phyloP scores from a whole-genome alignment of 2,797 vertebrate species.

The Anabas testudineus region DNA sequence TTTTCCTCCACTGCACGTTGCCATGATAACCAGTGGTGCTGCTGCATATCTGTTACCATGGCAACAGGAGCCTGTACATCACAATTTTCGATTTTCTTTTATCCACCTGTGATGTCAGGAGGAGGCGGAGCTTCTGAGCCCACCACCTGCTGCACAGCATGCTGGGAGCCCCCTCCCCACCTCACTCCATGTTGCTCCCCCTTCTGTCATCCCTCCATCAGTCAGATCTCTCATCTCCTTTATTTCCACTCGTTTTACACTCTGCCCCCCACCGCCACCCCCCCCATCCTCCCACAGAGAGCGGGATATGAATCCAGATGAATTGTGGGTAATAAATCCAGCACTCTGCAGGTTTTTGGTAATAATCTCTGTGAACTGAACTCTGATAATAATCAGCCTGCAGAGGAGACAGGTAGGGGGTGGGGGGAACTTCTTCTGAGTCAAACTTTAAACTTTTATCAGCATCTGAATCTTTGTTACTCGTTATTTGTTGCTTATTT shows the following conservation, averaged over 20 bases:
- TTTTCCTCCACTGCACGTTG: constrained; percentile 34
- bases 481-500: constrained; percentile 30
- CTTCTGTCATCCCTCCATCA: constrained; percentile 49
- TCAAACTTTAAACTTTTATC: constrained; percentile 18
- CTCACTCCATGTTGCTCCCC: constrained; percentile 1
- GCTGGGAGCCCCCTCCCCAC: constrained; percentile 42
- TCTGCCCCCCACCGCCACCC: background rate
- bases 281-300: constrained; percentile 53
- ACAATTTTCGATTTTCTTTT: constrained; percentile 41
- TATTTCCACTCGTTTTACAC: constrained; percentile 32
- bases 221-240: constrained; percentile 42
- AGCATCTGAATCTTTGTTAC: constrained; percentile 10
- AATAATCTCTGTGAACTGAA: constrained; percentile 68
- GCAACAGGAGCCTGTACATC: constrained; percentile 46
- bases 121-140: constrained; percentile 45
- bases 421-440: constrained; percentile 23
- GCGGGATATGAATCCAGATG: constrained; percentile 61
- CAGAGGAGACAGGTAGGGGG: constrained; percentile 12
- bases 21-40: constrained; percentile 38
- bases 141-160: constrained; percentile 30
- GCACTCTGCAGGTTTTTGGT: constrained; percentile 64
- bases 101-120: constrained; percentile 24
- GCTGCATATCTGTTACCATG: constrained; percentile 43
- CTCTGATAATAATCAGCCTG: constrained; percentile 61
- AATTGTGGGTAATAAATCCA: constrained; percentile 73